These are phyloP conservation scores for Oreochromis tanganicae DNA, from an alignment of 2,113 vertebrate species.

Conservation along the genomic window DNA sequence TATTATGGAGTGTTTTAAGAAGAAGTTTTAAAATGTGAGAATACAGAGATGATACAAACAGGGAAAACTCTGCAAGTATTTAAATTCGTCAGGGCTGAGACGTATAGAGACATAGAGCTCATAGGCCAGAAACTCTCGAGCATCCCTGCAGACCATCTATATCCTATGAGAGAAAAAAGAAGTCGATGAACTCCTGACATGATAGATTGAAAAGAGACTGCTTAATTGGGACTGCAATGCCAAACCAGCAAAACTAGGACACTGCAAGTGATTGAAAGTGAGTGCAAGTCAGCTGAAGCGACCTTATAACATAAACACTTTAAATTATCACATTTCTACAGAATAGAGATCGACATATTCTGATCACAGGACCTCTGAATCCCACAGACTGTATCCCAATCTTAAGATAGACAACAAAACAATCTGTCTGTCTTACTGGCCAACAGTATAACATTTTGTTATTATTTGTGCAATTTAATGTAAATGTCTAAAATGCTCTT, in stretches of 20 bases:
- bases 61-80: background rate
- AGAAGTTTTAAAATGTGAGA: background rate
- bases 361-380: background rate
- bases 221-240: constrained; percentile 27
- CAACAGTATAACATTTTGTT: background rate
- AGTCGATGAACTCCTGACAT: constrained; percentile 41
- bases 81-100: background rate
- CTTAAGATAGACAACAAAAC: background rate
- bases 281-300: background rate
- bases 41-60: background rate
- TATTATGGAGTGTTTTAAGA: background rate
- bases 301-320: background rate
- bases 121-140: background rate
- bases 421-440: background rate
- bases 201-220: constrained; percentile 29
- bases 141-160: background rate
- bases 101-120: background rate
- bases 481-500: background rate
- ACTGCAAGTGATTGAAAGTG: constrained; percentile 2
- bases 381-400: background rate
- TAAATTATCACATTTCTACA: background rate
- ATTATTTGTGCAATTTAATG: background rate
- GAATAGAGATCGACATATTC: background rate
- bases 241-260: constrained; percentile 43
- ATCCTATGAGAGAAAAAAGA: background rate